Base-by-base conservation (phyloP, 2,797 vertebrate genomes). In the Pseudotriccus pelzelni region DNA sequence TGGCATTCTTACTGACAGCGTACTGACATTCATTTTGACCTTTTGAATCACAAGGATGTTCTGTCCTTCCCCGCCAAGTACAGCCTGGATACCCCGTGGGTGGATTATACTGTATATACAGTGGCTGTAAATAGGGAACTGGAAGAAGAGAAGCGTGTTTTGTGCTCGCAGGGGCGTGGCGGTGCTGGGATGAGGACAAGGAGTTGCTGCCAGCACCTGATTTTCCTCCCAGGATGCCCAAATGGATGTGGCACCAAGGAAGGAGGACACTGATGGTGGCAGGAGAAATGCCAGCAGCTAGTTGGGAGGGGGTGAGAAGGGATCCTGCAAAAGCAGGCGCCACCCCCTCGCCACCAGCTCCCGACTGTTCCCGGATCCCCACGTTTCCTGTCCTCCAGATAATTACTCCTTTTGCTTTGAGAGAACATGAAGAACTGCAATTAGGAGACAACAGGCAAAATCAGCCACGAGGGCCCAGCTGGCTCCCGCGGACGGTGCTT, bases 11-110 rank as follows among this genome's bases (percentile, higher is more conserved):
- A 59, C 84, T 62, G 52, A 52, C 59, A 58, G n/a, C 1, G 49
- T 50, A 81, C 41, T 89, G 91, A 89, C 93, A 94, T 90, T 96
- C n/a, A 3, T 58, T 87, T 36, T 96, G 97, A 96, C 96, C 97
- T 97, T 97, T 94, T 4, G 7, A 87, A 83, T 94, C 91, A 90
- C 88, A 96, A 94, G 93, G 96, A 97, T 94, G 93, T 93, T 96
- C 93, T 94, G 95, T 97, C 84, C 95, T 95, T 87, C 72, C 63
- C 10, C 0, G 86, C 72, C 80, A 63, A 94, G 94, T 64, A 95
- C 84, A 92, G 84, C 46, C 80, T 81, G 50, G 84, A 12, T 85
- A 73, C 39, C 78, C 95, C 3, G 77, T 92, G 94, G 92, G 90
- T 67, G 88, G 90, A 91, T 96, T 93, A 78, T 76, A 73, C 78